Evolutionary conservation across 2,797 vertebrate genomes (phyloP).

Genomic region (Tamandua tetradactyla): DNA sequence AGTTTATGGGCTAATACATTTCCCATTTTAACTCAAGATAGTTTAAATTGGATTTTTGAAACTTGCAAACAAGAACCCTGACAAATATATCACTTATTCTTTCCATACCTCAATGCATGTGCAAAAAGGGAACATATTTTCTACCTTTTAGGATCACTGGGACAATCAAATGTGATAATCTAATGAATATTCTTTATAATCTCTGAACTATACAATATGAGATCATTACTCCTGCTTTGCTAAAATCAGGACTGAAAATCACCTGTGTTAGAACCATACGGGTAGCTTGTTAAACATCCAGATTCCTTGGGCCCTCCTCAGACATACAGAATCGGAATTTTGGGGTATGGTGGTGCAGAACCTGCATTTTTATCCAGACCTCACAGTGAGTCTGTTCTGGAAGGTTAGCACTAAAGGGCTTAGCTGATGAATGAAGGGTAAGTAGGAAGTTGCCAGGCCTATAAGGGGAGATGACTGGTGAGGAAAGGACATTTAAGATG

Average conservation of each 20-base stretch:
- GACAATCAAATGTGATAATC: background rate
- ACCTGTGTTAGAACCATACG: background rate
- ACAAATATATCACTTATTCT: background rate
- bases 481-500: background rate
- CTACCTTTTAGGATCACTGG: background rate
- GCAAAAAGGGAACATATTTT: background rate
- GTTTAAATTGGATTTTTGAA: background rate
- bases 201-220: background rate
- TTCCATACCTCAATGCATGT: background rate
- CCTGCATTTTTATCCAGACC: background rate
- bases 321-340: background rate
- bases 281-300: background rate
- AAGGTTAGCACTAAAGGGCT: background rate
- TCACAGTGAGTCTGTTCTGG: background rate
- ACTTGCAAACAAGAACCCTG: background rate
- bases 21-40: background rate
- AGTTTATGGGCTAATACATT: background rate
- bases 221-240: background rate
- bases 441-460: background rate
- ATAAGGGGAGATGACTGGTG: background rate
- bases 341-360: background rate
- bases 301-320: background rate
- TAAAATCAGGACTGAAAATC: background rate
- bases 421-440: background rate
- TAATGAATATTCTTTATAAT: background rate